phyloP scores from a whole-genome alignment of 2,888 invertebrate genomes.

The Emesis furor region DNA sequence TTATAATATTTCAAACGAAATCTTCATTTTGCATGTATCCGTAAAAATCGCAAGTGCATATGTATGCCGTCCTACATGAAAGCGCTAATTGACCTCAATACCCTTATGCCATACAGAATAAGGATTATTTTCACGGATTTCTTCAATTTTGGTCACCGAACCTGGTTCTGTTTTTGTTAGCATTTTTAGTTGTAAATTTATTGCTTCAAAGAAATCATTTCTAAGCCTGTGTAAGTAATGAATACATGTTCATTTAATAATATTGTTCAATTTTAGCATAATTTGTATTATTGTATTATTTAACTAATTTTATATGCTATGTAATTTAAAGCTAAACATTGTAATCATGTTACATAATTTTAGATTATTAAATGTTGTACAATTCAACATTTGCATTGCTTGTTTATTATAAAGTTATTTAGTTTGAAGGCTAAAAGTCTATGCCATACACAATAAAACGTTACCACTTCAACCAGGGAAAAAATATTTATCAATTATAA shows the following conservation, averaged over 20 bases:
- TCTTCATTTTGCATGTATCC: conserved; percentile 83
- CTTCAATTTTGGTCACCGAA: conserved; percentile 87
- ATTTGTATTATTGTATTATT: too few species aligned
- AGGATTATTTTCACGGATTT: conserved; percentile 87
- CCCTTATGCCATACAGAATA: conserved; percentile 87
- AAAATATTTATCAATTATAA: too few species aligned
- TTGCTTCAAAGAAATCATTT: not conserved
- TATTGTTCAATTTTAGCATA: not conserved
- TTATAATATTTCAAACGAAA: too few species aligned
- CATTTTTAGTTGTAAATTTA: conserved; percentile 21
- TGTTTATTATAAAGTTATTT: too few species aligned
- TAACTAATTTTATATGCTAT: too few species aligned
- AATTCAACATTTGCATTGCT: too few species aligned
- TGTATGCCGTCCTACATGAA: conserved; percentile 88
- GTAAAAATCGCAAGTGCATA: conserved; percentile 85
- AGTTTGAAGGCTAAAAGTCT: too few species aligned
- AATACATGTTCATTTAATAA: not conserved
- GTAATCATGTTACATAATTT: too few species aligned
- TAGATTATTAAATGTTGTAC: too few species aligned
- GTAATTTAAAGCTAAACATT: too few species aligned
- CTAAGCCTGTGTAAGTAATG: not conserved
- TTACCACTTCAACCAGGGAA: too few species aligned
- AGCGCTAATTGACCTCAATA: conserved; percentile 83
- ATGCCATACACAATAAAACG: too few species aligned
- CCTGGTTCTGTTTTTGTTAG: conserved; percentile 89